A percentile compares a stretch with the other conserved stretches of the same genome.
phyloP scores from a whole-genome alignment of 2,113 vertebrate species.

The Hydrolagus affinis region DNA sequence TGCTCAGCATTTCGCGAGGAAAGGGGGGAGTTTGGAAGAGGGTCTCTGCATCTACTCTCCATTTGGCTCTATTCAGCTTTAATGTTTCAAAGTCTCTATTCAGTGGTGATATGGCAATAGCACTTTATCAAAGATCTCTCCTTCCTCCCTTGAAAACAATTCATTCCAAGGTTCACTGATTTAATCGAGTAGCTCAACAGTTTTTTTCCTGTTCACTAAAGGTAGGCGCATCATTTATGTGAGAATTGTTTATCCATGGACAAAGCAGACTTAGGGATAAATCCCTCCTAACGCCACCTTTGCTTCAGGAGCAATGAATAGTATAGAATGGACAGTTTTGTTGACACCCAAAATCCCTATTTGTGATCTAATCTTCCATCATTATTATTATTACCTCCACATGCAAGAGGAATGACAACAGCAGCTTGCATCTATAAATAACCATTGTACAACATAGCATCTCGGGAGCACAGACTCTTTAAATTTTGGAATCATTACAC shows the following conservation, averaged over 20 bases:
- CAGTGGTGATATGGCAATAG: neutral
- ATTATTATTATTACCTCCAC: too few species aligned
- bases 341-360: too few species aligned
- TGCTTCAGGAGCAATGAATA: too few species aligned
- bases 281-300: neutral
- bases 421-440: too few species aligned
- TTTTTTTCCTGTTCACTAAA: conserved; percentile 7
- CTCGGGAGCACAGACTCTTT: too few species aligned
- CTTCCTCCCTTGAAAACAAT: neutral
- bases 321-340: too few species aligned
- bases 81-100: neutral
- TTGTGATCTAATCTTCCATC: too few species aligned
- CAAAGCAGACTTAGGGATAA: neutral
- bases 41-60: neutral
- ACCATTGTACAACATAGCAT: too few species aligned
- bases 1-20: neutral
- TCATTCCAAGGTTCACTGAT: neutral
- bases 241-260: neutral
- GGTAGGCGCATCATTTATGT: neutral
- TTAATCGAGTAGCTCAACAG: neutral
- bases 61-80: neutral
- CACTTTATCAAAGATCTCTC: neutral
- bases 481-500: too few species aligned
- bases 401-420: too few species aligned
- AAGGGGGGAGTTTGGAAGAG: neutral